These are phyloP conservation scores for Atherix ibis DNA, from an alignment of 2,888 invertebrate species.

Conservation along the genomic window DNA sequence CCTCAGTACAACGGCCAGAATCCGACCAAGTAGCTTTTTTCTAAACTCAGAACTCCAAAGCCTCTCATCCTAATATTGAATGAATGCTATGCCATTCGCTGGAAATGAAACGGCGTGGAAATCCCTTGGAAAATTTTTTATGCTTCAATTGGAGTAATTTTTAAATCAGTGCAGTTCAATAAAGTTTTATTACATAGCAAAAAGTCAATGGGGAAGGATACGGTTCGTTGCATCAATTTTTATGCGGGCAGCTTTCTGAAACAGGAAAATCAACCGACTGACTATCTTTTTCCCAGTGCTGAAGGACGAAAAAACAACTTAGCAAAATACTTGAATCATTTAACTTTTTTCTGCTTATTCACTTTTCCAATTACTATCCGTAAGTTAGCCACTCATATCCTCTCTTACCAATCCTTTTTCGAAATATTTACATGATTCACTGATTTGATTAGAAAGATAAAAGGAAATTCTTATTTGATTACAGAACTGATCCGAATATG, in stretches of 20 bases:
- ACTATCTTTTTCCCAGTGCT: neutral
- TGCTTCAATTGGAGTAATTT: constrained; percentile 10
- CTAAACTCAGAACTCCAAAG: no score
- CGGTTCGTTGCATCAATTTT: constrained; percentile 1
- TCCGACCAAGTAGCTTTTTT: no score
- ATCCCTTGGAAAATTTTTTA: constrained; percentile 1
- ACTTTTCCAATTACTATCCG: no score
- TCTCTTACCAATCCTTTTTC: no score
- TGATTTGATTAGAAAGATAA: constrained; percentile 9
- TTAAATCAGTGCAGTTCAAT: constrained; percentile 13
- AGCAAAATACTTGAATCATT: no score
- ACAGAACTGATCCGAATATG: no score
- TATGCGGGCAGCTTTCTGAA: neutral
- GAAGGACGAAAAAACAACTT: no score
- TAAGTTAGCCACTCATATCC: no score
- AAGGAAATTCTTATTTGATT: constrained; percentile 7
- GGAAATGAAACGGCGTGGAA: no score
- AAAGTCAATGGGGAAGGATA: constrained; percentile 1
- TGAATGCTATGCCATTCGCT: no score
- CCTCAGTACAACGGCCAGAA: no score
- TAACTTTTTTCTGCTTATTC: constrained; percentile 5
- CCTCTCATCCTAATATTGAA: constrained; percentile 5
- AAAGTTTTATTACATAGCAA: constrained; percentile 11
- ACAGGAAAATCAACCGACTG: neutral
- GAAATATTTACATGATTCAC: constrained; percentile 8